phyloP scores from a whole-genome alignment of 2,888 invertebrate species.

The Dicyrtomina minuta region DNA sequence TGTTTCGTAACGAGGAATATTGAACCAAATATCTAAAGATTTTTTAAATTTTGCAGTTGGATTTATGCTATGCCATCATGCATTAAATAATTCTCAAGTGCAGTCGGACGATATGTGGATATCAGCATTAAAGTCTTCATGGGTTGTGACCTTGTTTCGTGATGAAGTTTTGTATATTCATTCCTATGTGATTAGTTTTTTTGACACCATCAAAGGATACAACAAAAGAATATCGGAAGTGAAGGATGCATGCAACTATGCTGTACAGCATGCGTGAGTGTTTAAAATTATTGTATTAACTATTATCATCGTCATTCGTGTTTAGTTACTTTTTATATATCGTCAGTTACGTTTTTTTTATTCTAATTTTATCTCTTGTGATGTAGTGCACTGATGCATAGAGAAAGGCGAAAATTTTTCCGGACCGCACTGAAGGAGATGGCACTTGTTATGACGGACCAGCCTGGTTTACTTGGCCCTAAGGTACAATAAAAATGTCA shows the following conservation, averaged over 20 bases:
- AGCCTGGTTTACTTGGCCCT: conserved; percentile 95
- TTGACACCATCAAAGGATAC: conserved; percentile 93
- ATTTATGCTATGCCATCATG: conserved; percentile 84
- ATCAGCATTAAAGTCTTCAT: conserved; percentile 85
- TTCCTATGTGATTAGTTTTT: conserved; percentile 85
- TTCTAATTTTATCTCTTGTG: conserved; percentile 21
- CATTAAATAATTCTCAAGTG: conserved; percentile 66
- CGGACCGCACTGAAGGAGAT: conserved; percentile 93
- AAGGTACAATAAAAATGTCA: conserved; percentile 62
- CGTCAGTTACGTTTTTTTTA: too few relatives aligned
- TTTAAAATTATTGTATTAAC: too few relatives aligned
- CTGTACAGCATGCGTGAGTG: conserved; percentile 80
- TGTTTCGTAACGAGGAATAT: too few relatives aligned
- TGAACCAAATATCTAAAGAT: background rate
- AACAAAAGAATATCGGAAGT: conserved; percentile 90
- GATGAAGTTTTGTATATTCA: conserved; percentile 98
- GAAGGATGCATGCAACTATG: conserved; percentile 88
- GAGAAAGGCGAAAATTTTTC: conserved; percentile 93
- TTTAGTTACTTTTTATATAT: too few relatives aligned
- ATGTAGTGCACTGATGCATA: conserved; percentile 75
- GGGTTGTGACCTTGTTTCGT: conserved; percentile 90
- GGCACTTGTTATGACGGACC: conserved; percentile 91
- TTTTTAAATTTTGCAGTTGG: conserved; percentile 65
- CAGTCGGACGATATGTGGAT: conserved; percentile 71
- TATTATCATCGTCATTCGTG: too few relatives aligned